Base-by-base conservation (phyloP, 2,888 invertebrate genomes). In the Drosophila kuntzei region DNA sequence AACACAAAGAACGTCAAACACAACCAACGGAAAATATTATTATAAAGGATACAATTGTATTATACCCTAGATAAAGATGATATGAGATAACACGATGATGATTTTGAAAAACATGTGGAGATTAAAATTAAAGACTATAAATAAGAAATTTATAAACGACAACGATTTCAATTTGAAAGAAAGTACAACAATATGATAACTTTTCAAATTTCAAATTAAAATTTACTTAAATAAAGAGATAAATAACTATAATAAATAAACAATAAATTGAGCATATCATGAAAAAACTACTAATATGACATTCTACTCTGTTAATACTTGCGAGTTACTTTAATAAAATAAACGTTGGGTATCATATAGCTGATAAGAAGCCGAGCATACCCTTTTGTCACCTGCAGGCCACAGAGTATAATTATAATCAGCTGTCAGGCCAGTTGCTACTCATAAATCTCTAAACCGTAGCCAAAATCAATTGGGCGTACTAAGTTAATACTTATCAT, bases 381-480 rank as follows among this genome's bases (percentile, higher is more conserved):
- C 59, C 59, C 37, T 4, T 8, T 20, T 5, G 5, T 0, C 14
- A 20, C 9, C 18, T 12, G 11, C 18, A 11, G 7, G 7, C 16
- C n/a, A 9, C 18, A 16, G 54, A 34, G 53, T 39, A 58, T 61
- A 78, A 69, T 68, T 79, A 76, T 78, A 85, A 82, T 85, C 80
- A 83, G 69, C 54, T 72, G 80, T 76, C 71, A 58, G 44, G 25
- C 29, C 25, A 44, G 57, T 34, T 27, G 50, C 37, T 9, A 20
- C 80, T 59, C 86, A 83, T 82, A 82, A 82, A 86, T 83, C 80
- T 76, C 65, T 46, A 58, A 76, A 79, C 60, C 54, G 47, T 69
- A 64, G 58, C 61, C 69, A 65, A 66, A 79, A 71, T 70, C 68
- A 76, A 86, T 80, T 74, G 71, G 64, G 62, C 66, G 50, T 71